These are phyloP conservation scores for Pararge aegeria DNA, from an alignment of 1,140 invertebrate genomes.

Conservation along the genomic window DNA sequence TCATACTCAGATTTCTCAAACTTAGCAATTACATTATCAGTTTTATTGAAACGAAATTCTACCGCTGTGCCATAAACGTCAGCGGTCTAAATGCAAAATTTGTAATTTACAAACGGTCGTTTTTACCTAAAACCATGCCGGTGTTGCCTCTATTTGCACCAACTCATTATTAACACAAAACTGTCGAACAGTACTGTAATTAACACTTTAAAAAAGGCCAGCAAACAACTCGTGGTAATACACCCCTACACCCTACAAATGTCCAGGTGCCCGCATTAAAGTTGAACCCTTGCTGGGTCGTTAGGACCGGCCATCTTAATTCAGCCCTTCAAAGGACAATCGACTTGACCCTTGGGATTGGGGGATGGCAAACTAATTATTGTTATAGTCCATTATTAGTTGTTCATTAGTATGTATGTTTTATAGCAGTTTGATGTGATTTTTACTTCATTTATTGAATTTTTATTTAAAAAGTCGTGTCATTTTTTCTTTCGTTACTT, in stretches of 20 bases:
- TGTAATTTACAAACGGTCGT: background rate
- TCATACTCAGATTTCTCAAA: too few relatives aligned
- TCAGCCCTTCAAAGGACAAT: conserved; percentile 12
- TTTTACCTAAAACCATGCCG: background rate
- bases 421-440: conserved; percentile 2
- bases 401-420: conserved; percentile 8
- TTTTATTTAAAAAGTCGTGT: background rate
- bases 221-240: conserved; percentile 9
- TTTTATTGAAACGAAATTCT: too few relatives aligned
- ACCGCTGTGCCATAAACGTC: too few relatives aligned
- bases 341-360: conserved; percentile 10
- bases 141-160: background rate
- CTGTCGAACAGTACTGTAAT: conserved; percentile 12
- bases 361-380: conserved; percentile 15
- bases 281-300: conserved; percentile 11
- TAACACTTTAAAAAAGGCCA: conserved; percentile 18
- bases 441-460: background rate
- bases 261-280: conserved; percentile 11
- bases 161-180: conserved; percentile 14
- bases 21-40: too few relatives aligned
- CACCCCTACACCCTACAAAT: conserved; percentile 9
- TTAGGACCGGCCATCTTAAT: conserved; percentile 11
- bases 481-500: too few relatives aligned
- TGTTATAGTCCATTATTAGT: conserved; percentile 14
- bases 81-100: background rate